Base-by-base conservation (phyloP, 2,113 vertebrate species). In the Thunnus thynnus region DNA sequence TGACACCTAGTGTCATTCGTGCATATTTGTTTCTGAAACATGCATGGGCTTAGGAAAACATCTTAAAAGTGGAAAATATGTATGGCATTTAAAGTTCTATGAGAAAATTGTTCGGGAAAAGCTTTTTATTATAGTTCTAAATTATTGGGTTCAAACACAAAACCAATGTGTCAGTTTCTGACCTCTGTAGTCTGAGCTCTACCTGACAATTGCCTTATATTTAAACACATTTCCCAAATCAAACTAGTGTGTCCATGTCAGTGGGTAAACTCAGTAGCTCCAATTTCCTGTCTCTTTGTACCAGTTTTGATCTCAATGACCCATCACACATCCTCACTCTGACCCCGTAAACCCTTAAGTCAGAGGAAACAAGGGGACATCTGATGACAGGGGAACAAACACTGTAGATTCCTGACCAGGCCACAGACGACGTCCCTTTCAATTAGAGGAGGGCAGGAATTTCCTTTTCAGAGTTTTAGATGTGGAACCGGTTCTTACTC, bases 311-410 rank as follows among this genome's bases (percentile, higher is more conserved):
- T 25, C 36, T 44, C 17, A 4, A 41, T 78, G 69, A 65, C 66
- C 61, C 18, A 46, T 72, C 72, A 68, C 47, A 30, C 58, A 51
- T 82, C 58, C 57, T 74, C 52, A 16, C 11, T 58, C 22, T 47
- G 17, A 72, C 76, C 69, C 5, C 0, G n/a, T 1, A 61, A 69
- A 91, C 85, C 69, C 12, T 1, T 76, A 62, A 16, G 20, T 66
- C 65, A 44, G 60, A 14, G 56, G 8, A 74, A 56, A 58, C 56
- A 51, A 22, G 13, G 44, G 27, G 17, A 11, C 44, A 17, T 46
- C 66, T 14, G 46, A 76, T 48, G 22, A 66, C 32, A 25, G 57
- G 20, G 56, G 77, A 91, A 75, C 73, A 82, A 87, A 91, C 72
- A 88, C 48, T 47, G 52, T 3, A 46, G 64, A 32, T 55, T 54